These are phyloP conservation scores for Sylvilagus floridanus DNA, from an alignment of 2,797 vertebrate genomes.

Conservation along the genomic window DNA sequence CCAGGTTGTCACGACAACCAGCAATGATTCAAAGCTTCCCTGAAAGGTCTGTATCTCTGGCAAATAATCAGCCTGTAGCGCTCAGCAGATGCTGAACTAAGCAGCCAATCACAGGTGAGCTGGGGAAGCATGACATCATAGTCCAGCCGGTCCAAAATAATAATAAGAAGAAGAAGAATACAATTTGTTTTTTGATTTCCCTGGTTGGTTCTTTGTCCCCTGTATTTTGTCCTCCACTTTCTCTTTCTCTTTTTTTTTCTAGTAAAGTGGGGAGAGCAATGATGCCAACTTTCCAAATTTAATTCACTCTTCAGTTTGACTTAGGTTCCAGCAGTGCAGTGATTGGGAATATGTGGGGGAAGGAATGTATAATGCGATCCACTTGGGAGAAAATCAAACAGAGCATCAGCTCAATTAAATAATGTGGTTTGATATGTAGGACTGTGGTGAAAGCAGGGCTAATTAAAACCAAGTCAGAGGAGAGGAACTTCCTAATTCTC, in stretches of 20 bases:
- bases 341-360: background rate
- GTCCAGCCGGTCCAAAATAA: constrained; percentile 90
- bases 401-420: constrained; percentile 60
- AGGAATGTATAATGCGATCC: constrained; percentile 54
- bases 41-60: constrained; percentile 93
- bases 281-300: constrained; percentile 12
- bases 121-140: constrained; percentile 96
- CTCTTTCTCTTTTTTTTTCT: background rate
- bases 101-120: constrained; percentile 90
- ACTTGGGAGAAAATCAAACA: constrained; percentile 47
- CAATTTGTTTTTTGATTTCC: constrained; percentile 86
- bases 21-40: constrained; percentile 91
- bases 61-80: constrained; percentile 92
- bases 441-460: constrained; percentile 45
- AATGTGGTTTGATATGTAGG: constrained; percentile 61
- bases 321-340: constrained; percentile 1
- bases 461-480: constrained; percentile 68
- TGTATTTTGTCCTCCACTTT: background rate
- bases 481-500: constrained; percentile 54
- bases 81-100: constrained; percentile 93
- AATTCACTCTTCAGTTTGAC: constrained; percentile 21
- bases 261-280: background rate
- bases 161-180: constrained; percentile 65
- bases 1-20: constrained; percentile 96
- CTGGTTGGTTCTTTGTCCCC: constrained; percentile 74